Base-by-base conservation (phyloP, 2,113 vertebrate genomes). In the Antennarius striatus region DNA sequence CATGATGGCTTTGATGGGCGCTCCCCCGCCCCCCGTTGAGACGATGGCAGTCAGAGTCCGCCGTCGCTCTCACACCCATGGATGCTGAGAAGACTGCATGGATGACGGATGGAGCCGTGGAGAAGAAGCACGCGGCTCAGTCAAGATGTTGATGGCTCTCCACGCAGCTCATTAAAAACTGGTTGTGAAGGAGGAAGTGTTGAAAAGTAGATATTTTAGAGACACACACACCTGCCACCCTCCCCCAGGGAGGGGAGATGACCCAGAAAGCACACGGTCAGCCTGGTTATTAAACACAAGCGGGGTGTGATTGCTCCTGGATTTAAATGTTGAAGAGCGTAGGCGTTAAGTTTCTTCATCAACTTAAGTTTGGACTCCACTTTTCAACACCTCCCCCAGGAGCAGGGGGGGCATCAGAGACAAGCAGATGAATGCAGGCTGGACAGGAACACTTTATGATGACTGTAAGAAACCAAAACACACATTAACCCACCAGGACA, bases 1-100 rank as follows among this genome's bases (percentile, higher is more conserved):
- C 91, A 92, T 87, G 89, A 92, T 91, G 88, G 92, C 90, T 88
- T 87, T 89, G 88, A 92, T 91, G 82, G 90, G 83, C 74, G 6
- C 54, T 56, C 77, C 82, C 85, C 74, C 6, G 56, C 58, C 77
- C 82, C 77, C 42, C 85, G 88, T 84, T 56, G 90, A 90, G 86
- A 92, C 76, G 82, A 58, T 12, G 4, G 32, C 32, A 36, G 32
- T 36, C 4, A 58, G 42, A 12, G 11, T 1, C 16, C 17, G 17
- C 53, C 63, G 10, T 9, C 28, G 36, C 29, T 16, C 54, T 29
- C 51, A 61, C 51, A 59, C 30, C 32, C 6, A 50, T 5, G 0
- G 64, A 60, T 53, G 5, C 39, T 32, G 53, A 66, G 48, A 48
- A 12, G 12, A 12, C 39, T 55, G 54, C 13, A 48, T 56, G 60